Evolutionary conservation across 2,113 vertebrate species (phyloP).

Genomic region (Eulemur macaco): DNA sequence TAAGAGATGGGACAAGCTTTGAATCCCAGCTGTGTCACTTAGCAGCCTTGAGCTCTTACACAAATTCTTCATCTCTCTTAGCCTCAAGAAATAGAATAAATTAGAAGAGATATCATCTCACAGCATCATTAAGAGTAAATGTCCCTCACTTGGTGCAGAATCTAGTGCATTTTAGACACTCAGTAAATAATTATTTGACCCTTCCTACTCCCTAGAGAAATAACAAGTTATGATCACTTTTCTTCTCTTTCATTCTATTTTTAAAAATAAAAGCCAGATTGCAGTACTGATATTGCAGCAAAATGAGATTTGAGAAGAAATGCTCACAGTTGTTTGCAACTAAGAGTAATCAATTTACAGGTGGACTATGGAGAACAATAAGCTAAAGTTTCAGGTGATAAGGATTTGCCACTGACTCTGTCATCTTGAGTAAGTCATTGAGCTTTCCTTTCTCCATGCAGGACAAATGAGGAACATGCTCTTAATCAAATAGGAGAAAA

Average conservation of each 20-base stretch:
- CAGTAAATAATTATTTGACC: not conserved
- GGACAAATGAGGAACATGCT: not conserved
- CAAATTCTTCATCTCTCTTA: not conserved
- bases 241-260: not conserved
- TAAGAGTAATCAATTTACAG: not conserved
- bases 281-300: not conserved
- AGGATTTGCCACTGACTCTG: not conserved
- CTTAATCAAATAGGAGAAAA: not conserved
- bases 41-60: not conserved
- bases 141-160: not conserved
- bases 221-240: not conserved
- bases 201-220: not conserved
- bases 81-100: not conserved
- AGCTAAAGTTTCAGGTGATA: not conserved
- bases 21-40: not conserved
- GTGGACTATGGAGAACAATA: not conserved
- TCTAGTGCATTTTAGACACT: not conserved
- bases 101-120: not conserved
- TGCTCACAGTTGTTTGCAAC: not conserved
- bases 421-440: not conserved
- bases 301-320: constrained; percentile 3
- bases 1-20: not conserved
- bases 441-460: not conserved
- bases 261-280: not conserved
- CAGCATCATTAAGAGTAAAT: not conserved